Base-by-base conservation (phyloP, 2,113 vertebrate species). In the Pseudopodoces humilis region DNA sequence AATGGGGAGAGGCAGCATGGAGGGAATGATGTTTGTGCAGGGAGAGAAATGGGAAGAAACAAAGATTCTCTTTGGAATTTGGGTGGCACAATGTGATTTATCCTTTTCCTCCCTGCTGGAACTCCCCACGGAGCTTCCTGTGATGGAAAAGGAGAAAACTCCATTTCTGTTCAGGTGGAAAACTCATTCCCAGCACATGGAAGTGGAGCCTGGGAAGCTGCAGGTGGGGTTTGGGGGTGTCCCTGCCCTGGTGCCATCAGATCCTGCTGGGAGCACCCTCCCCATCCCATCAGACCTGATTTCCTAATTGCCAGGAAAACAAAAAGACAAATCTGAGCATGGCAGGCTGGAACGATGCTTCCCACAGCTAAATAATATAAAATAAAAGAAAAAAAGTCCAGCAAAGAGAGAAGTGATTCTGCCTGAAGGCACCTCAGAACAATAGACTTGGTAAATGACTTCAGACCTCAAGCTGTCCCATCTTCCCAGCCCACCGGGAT, bases 21-120 rank as follows among this genome's bases (percentile, higher is more conserved):
- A 16, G 24, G 53, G 55, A 43, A 13, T 21, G 0, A 0, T 0
- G 0, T 25, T 11, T 33, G 63, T 25, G 44, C 35, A 35, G n/a
- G 18, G 47, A 41, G 31, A 46, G 23, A 35, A 52, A 10, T 16
- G 33, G 35, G 62, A 15, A 6, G 7, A 9, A 12, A 13, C 21
- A 13, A 23, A 24, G 15, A 10, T 74, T 44, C 17, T 20, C 41
- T 39, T 23, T 24, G 62, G 28, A 31, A 24, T 62, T 9, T 31
- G 62, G 37, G 13, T 27, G 23, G 28, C 5, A 44, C 74, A 78
- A 41, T 2, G 13, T 33, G 46, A 14, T 72, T 77, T 28, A 0
- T 39, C 19, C 44, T 39, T 31, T 47, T 12, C 35, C 41, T 64
- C 33, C 1, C 37, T 22, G n/a, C 86, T 82, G 2, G 28, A 20